Percentiles rank a stretch among this genome's conserved stretches.
Evolutionary conservation across 2,113 vertebrate genomes (phyloP).

Genomic region (Oreochromis tanganicae): DNA sequence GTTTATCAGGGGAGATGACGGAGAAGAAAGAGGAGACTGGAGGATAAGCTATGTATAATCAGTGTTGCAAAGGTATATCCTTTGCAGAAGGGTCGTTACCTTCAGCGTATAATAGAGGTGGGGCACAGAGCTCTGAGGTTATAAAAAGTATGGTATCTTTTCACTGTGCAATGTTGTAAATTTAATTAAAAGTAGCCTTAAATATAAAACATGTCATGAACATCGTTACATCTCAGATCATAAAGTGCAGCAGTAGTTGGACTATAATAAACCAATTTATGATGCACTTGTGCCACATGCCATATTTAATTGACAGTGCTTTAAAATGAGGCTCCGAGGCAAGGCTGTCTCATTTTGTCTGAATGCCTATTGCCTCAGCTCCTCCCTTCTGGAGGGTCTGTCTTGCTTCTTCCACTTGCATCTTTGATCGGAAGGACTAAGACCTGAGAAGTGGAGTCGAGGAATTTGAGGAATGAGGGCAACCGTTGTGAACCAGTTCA

Average conservation of each 20-base stretch:
- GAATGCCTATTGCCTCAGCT: background rate
- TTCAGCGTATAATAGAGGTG: background rate
- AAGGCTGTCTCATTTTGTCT: background rate
- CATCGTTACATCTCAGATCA: background rate
- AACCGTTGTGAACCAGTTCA: background rate
- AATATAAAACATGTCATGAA: background rate
- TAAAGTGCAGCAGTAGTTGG: background rate
- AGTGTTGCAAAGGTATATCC: background rate
- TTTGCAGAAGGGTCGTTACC: background rate
- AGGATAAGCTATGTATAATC: rapidly evolving
- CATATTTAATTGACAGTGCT: background rate
- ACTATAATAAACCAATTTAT: background rate
- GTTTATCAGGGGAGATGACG: background rate
- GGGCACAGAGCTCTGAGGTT: background rate
- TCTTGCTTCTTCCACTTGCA: background rate
- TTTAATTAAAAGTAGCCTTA: background rate
- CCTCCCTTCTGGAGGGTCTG: background rate
- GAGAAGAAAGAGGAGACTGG: background rate
- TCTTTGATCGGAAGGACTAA: background rate
- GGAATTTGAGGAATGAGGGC: background rate
- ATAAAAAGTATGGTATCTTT: background rate
- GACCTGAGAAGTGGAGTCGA: background rate
- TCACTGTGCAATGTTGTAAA: background rate
- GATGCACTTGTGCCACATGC: background rate
- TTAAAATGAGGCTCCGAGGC: background rate